phyloP scores from a whole-genome alignment of 2,888 invertebrate genomes.

The Chironomus tentans region DNA sequence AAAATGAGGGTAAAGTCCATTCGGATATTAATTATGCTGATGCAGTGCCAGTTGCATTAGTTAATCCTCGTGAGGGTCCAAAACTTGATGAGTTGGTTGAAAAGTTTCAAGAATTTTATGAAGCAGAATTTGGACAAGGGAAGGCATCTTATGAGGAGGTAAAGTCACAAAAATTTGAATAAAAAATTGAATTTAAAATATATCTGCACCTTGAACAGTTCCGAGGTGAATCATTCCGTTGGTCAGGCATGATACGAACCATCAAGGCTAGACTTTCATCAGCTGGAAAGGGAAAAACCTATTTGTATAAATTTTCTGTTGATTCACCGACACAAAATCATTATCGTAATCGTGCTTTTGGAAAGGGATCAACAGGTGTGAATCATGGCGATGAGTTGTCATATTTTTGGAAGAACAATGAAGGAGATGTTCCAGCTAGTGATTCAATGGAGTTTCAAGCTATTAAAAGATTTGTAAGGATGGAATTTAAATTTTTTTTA shows the following conservation, averaged over 20 bases:
- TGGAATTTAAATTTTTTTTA: neutral
- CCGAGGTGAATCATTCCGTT: conserved; percentile 37
- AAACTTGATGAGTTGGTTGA: neutral
- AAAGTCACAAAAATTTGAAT: neutral
- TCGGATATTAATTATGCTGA: neutral
- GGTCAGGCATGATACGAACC: conserved; percentile 38
- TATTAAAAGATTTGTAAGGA: conserved; percentile 3
- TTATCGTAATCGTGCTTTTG: conserved; percentile 38
- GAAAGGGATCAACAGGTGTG: conserved; percentile 32
- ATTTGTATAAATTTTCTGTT: conserved; percentile 39
- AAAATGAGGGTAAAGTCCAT: conserved; percentile 35
- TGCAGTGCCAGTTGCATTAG: too few species aligned
- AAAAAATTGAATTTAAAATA: conserved; percentile 24
- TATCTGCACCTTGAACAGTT: conserved; percentile 30
- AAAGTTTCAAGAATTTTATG: neutral
- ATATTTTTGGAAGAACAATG: conserved; percentile 38
- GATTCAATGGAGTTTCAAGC: neutral
- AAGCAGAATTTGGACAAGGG: neutral
- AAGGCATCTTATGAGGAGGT: neutral
- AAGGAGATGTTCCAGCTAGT: neutral
- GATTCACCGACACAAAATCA: conserved; percentile 40
- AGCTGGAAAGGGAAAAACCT: conserved; percentile 35
- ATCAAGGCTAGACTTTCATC: conserved; percentile 32
- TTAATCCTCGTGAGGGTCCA: neutral
- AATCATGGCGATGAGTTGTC: conserved; percentile 40